Conservation (phyloP, 2,888 invertebrate species). For the Seira sanloemensis region DNA sequence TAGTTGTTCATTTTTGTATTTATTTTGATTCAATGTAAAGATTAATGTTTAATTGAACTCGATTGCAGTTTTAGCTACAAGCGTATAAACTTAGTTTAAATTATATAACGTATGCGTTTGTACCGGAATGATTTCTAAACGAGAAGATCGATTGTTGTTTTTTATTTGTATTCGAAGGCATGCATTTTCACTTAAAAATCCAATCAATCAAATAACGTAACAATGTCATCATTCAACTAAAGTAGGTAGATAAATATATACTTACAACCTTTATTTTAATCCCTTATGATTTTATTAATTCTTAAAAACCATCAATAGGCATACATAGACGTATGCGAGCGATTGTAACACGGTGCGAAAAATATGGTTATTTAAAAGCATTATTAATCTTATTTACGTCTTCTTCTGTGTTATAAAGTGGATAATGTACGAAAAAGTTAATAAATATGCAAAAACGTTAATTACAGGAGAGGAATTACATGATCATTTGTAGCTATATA, state of each 20-base stretch:
- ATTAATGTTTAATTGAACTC: not conserved
- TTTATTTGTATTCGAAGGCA: not conserved
- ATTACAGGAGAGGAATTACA: not conserved
- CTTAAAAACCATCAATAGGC: too few species aligned
- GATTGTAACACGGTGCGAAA: conserved; percentile 42
- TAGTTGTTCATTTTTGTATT: conserved; percentile 1
- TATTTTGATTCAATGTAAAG: not conserved
- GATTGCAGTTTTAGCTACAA: not conserved
- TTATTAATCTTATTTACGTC: conserved; percentile 36
- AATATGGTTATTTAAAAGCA: not conserved
- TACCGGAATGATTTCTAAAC: not conserved
- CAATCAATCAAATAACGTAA: not conserved
- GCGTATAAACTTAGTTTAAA: not conserved
- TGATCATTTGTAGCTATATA: not conserved
- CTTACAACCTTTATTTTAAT: not conserved
- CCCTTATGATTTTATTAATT: not conserved
- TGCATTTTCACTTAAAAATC: not conserved
- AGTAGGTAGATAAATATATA: too few species aligned
- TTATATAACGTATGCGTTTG: not conserved
- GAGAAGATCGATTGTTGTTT: not conserved
- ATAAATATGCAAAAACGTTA: not conserved
- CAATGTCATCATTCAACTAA: too few species aligned
- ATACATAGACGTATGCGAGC: not conserved
- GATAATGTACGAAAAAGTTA: not conserved
- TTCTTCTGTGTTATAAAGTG: conserved; percentile 38